Evolutionary conservation across 1,140 invertebrate genomes (phyloP).

Genomic region (Polypedilum pembai): DNA sequence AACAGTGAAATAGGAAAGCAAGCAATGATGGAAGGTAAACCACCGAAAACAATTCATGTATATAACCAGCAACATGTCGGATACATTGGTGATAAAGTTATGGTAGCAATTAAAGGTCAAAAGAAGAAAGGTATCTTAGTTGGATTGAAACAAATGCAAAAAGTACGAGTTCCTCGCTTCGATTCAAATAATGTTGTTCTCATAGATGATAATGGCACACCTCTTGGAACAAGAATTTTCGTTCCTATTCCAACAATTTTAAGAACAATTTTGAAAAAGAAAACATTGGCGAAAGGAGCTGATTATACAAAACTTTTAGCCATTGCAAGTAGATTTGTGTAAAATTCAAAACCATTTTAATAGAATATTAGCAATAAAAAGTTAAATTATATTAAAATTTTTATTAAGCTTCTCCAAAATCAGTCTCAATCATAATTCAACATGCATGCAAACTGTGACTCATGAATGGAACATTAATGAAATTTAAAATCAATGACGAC

Average conservation of each 20-base stretch:
- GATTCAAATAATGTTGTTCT: slow-evolving; percentile 96
- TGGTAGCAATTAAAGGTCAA: slow-evolving; percentile 94
- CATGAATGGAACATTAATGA: no score
- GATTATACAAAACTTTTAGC: slow-evolving; percentile 94
- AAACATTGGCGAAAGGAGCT: slow-evolving; percentile 71
- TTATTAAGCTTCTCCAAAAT: neutral
- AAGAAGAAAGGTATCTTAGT: slow-evolving; percentile 95
- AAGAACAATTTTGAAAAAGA: slow-evolving; percentile 76
- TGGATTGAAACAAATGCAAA: slow-evolving; percentile 79
- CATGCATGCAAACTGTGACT: no score
- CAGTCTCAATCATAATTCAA: no score
- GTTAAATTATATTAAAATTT: neutral
- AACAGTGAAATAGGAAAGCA: slow-evolving; percentile 90
- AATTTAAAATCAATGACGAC: no score
- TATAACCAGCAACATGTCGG: slow-evolving; percentile 69
- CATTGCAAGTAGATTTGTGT: slow-evolving; percentile 90
- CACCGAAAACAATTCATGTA: slow-evolving; percentile 79
- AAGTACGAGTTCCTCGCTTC: slow-evolving; percentile 77
- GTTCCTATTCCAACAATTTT: slow-evolving; percentile 90
- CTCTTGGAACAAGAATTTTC: slow-evolving; percentile 87
- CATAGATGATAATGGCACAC: slow-evolving; percentile 88
- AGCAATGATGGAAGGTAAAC: slow-evolving; percentile 88
- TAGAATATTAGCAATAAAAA: neutral
- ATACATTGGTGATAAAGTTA: slow-evolving; percentile 70
- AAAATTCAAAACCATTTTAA: slow-evolving; percentile 35